Conservation (phyloP, 2,888 invertebrate genomes). For the Crossocerus cetratus region DNA sequence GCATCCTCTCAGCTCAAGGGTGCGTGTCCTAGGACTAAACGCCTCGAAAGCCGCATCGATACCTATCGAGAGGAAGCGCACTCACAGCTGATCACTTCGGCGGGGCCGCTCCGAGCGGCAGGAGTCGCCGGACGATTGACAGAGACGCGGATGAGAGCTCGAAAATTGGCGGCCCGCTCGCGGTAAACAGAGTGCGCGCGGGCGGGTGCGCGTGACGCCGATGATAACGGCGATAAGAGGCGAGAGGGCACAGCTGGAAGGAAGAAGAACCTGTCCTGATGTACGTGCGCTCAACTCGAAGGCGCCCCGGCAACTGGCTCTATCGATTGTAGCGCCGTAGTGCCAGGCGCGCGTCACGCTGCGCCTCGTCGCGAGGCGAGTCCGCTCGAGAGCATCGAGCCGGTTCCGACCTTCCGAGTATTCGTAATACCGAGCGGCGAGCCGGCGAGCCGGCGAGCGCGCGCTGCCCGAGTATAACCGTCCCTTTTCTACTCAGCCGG, state of each 20-base stretch:
- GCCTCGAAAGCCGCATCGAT: too few species aligned
- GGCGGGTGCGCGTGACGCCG: constrained; percentile 35
- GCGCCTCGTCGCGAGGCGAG: constrained; percentile 39
- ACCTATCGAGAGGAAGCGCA: too few species aligned
- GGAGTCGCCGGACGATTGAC: neutral
- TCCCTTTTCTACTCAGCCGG: neutral
- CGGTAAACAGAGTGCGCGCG: constrained; percentile 49
- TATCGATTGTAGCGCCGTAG: constrained; percentile 68
- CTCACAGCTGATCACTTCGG: too few species aligned
- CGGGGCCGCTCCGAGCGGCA: too few species aligned
- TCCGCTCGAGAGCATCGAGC: constrained; percentile 38
- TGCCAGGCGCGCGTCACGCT: constrained; percentile 45
- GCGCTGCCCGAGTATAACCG: neutral
- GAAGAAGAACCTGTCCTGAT: neutral
- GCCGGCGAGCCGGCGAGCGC: neutral
- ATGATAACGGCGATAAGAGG: constrained; percentile 12
- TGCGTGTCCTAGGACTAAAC: too few species aligned
- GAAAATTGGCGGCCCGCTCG: constrained; percentile 3
- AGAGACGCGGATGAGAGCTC: neutral
- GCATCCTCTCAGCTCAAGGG: too few species aligned
- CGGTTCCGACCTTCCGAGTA: constrained; percentile 45
- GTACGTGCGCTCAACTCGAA: constrained; percentile 60
- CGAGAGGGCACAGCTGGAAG: constrained; percentile 17
- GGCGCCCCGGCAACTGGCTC: constrained; percentile 67
- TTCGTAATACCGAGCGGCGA: neutral